phyloP scores from a whole-genome alignment of 2,797 vertebrate genomes.

The Galaxias olidus region DNA sequence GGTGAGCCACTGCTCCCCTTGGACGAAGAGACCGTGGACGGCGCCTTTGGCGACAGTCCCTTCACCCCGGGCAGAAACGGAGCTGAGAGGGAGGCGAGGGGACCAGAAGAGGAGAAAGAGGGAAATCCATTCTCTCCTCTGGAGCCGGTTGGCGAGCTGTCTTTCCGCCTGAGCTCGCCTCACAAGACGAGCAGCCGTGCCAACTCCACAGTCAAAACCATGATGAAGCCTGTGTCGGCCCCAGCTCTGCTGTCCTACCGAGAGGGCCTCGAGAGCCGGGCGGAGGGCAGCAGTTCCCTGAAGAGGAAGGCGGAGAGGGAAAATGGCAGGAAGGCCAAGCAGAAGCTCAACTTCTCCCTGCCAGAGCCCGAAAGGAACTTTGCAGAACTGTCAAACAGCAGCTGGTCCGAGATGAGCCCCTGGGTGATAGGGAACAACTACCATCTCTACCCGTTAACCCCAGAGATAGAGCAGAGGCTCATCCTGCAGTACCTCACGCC shows the following conservation, averaged over 20 bases:
- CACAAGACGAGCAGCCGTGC: conserved; percentile 81
- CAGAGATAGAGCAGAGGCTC: conserved; percentile 94
- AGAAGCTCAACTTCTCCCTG: conserved; percentile 88
- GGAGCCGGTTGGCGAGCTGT: conserved; percentile 65
- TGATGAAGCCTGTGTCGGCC: conserved; percentile 75
- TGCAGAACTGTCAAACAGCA: conserved; percentile 96
- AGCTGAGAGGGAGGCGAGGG: conserved; percentile 73
- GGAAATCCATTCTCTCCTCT: conserved; percentile 67
- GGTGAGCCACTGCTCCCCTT: conserved; percentile 85
- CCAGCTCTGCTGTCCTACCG: conserved; percentile 61
- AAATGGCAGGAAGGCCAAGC: conserved; percentile 84
- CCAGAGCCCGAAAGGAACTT: conserved; percentile 89
- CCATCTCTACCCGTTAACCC: conserved; percentile 91
- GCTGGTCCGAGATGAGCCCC: conserved; percentile 99
- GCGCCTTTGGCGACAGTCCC: conserved; percentile 86
- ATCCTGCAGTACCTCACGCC: conserved; percentile 98
- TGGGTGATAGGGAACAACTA: conserved; percentile 99
- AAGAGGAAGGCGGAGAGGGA: conserved; percentile 83
- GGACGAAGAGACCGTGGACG: conserved; percentile 93
- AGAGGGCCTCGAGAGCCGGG: conserved; percentile 53
- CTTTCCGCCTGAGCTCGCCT: conserved; percentile 82
- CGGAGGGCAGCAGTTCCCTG: conserved; percentile 55
- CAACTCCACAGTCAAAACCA: conserved; percentile 81
- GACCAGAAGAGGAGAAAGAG: conserved; percentile 57
- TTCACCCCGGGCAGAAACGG: conserved; percentile 70